Evolutionary conservation across 2,797 vertebrate species (phyloP), one percentile per base, ranked within the genome.

Genomic region (Sorex maritimensis): DNA sequence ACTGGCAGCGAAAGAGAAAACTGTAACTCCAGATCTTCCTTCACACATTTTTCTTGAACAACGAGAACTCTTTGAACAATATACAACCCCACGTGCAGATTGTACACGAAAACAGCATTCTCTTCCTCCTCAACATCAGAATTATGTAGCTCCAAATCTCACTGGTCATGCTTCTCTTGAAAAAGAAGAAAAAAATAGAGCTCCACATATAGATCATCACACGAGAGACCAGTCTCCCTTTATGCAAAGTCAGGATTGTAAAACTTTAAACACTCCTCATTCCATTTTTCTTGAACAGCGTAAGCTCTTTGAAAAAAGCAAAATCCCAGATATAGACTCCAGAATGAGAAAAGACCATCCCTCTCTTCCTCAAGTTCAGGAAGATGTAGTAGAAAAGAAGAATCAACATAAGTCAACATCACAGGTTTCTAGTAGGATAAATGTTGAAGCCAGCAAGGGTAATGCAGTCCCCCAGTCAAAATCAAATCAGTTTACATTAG

Each of bases 151-250:
- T 95, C 67, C 91, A 94, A 52, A 93, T 38, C 80, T 96, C 77
- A 89, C 94, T 81, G 92, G 95, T 95, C 87, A 2, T 13, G 92
- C 95, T 96, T 96, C 92, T 81, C 95, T 94, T 94, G 95, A 96
- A 90, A 94, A 96, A 30, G 93, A 1, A 85, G 81, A 95, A 79
- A 94, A 95, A 81, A 90, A 75, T 79, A 85, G 71, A 87, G 28
- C 78, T 75, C 87, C 79, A 49, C 71, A 81, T 80, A 28, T 55
- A 94, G 94, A 78, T 88, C 41, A 89, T 89, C 84, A 93, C 14
- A 52, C 89, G 85, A 93, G 85, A 92, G 87, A 94, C 21, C 30
- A 68, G 38, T 88, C 79, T 94, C 78, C 83, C 38, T n/a, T 86
- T 85, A 68, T 68, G 86, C 88, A 81, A 28, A 67, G 71, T 81